Base-by-base conservation (phyloP, 2,888 invertebrate genomes). In the Mythimna pallens region DNA sequence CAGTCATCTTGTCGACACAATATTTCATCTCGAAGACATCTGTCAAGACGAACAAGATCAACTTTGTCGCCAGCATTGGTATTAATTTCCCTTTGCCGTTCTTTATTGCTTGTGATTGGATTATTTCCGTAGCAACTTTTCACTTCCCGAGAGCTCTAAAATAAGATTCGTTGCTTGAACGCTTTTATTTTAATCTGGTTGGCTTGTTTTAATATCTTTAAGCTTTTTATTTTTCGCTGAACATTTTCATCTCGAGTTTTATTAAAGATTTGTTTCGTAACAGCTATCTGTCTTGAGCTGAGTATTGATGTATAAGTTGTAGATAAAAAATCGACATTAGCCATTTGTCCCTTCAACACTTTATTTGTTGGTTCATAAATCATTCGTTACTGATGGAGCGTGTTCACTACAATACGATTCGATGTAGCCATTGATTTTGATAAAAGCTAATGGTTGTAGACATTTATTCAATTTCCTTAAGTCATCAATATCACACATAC, bases 71-170 rank as follows among this genome's bases (percentile, higher is more conserved):
- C 88, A 90, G 90, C 90, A 90, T 91, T 90, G 88, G 90, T 94
- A 94, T 94, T 94, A 95, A 94, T 94, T 94, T 94, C 90, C 92
- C 89, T 92, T 91, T 91, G 89, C 94, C 91, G 88, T 89, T 88
- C 89, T 91, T 94, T 93, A 94, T 93, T 93, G 93, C 89, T 88
- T 89, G 88, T 93, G 93, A 95, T 94, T 94, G 94, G 93, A 94
- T 95, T 94, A 94, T 94, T 92, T 93, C 92, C 91, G 91, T 90
- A 89, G 90, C 90, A 89, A 92, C 89, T 92, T 92, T 91, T 91
- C 89, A 91, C 92, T 90, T 91, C 89, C 88, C 88, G 77, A 86
- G 86, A 86, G 84, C 83, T 92, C 89, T 91, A 89, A 91, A 93
- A 92, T 92, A 92, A 89, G 88, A 91, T 90, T 88, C 85, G 85